A percentile compares a stretch with the other conserved stretches of the same genome.
Evolutionary conservation across 1,140 invertebrate genomes (phyloP).

Genomic region (Habropoda laboriosa): DNA sequence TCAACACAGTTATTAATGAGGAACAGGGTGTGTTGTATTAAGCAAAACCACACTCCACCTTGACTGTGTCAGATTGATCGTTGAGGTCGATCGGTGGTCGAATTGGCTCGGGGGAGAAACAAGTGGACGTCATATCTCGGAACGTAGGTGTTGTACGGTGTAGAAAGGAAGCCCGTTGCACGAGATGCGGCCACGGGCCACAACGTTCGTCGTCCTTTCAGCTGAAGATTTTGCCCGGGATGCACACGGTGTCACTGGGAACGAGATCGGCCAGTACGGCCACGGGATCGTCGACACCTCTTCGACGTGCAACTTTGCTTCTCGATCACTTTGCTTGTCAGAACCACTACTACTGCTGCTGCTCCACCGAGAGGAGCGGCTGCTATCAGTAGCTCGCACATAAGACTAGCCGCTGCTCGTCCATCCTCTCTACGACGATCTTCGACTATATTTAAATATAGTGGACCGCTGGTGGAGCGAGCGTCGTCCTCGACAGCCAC

Average conservation of each 20-base stretch:
- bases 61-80: constrained; percentile 89
- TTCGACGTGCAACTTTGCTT: constrained; percentile 59
- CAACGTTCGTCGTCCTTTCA: constrained; percentile 4
- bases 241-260: constrained; percentile 1
- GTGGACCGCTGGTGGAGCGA: constrained; percentile 57
- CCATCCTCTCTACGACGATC: constrained; percentile 61
- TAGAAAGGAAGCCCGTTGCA: constrained; percentile 13
- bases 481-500: constrained; percentile 60
- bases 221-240: not conserved
- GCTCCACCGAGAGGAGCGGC: constrained; percentile 44
- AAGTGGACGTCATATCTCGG: constrained; percentile 83
- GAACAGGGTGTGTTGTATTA: too few species aligned
- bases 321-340: constrained; percentile 55
- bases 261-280: constrained; percentile 48
- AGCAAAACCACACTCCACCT: constrained; percentile 82
- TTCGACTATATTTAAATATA: constrained; percentile 76
- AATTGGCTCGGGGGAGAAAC: constrained; percentile 87
- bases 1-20: not conserved
- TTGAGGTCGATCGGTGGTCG: constrained; percentile 88
- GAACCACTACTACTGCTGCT: constrained; percentile 33
- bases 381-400: constrained; percentile 51
- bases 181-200: constrained; percentile 41
- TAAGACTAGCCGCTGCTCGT: constrained; percentile 48
- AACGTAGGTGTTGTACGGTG: constrained; percentile 46
- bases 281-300: constrained; percentile 58